Conservation (phyloP, 2,113 vertebrate species). For the Mirounga angustirostris region DNA sequence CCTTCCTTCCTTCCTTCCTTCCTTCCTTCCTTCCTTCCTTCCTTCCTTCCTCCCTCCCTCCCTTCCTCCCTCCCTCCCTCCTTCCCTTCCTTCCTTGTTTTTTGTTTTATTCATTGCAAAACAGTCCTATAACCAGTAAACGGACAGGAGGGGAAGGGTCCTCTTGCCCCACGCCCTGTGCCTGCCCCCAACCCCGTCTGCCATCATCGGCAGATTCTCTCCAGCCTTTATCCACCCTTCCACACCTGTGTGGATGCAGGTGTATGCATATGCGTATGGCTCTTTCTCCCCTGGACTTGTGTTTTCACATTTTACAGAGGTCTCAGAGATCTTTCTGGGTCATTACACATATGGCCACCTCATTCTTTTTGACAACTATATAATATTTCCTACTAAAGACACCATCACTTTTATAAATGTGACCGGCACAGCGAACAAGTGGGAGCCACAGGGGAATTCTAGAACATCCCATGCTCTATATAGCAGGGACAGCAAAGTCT, state of each 20-base stretch:
- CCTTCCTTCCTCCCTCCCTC: too few relatives aligned
- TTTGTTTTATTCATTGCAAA: background rate
- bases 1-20: too few relatives aligned
- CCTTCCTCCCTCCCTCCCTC: too few relatives aligned
- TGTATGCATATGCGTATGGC: background rate
- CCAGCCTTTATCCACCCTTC: rapidly evolving
- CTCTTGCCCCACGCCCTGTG: rapidly evolving
- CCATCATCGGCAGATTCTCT: rapidly evolving
- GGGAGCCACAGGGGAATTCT: rapidly evolving
- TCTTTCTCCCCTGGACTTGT: rapidly evolving
- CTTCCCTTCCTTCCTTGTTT: rapidly evolving
- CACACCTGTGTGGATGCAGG: rapidly evolving
- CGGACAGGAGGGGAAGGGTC: background rate
- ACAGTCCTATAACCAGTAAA: background rate
- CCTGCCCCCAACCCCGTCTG: rapidly evolving
- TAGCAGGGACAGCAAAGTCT: too few relatives aligned
- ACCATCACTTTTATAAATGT: rapidly evolving
- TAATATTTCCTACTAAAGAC: background rate
- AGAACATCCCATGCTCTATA: background rate
- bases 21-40: too few relatives aligned
- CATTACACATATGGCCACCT: rapidly evolving
- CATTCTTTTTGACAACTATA: background rate
- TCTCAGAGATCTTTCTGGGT: background rate
- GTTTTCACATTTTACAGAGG: rapidly evolving
- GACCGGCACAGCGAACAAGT: background rate